Conservation (phyloP, 30 jellyfish, hydroid and myxozoan species). For the Chrysaora quinquecirrha region DNA sequence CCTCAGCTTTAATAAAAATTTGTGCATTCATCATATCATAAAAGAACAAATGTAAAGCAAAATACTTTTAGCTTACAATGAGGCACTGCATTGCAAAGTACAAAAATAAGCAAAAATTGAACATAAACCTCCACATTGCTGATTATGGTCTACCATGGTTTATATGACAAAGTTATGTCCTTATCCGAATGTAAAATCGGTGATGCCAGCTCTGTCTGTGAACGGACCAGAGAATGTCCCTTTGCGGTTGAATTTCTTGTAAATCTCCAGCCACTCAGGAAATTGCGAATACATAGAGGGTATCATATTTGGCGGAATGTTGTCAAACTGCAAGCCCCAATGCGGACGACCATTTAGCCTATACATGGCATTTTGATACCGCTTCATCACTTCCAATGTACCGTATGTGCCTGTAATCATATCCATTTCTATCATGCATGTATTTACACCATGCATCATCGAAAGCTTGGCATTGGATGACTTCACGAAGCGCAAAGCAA, state of each 20-base stretch:
- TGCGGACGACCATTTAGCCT: neutral
- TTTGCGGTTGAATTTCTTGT: neutral
- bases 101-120: too few relatives aligned
- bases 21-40: too few relatives aligned
- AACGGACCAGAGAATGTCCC: neutral
- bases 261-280: neutral
- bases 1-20: too few relatives aligned
- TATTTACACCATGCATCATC: neutral
- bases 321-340: neutral
- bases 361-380: neutral
- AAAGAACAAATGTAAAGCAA: too few relatives aligned
- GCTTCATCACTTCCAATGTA: neutral
- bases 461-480: constrained; percentile 1
- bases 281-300: neutral
- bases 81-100: too few relatives aligned
- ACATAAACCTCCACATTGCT: too few relatives aligned
- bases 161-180: neutral
- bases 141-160: too few relatives aligned
- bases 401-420: neutral
- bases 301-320: neutral
- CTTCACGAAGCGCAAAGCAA: neutral
- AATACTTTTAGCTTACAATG: too few relatives aligned
- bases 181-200: neutral
- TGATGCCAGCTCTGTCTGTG: neutral
- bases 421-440: neutral